Percentiles rank a stretch among this genome's conserved stretches.
phyloP scores from a whole-genome alignment of 2,797 vertebrate genomes.

The Danio aesculapii region DNA sequence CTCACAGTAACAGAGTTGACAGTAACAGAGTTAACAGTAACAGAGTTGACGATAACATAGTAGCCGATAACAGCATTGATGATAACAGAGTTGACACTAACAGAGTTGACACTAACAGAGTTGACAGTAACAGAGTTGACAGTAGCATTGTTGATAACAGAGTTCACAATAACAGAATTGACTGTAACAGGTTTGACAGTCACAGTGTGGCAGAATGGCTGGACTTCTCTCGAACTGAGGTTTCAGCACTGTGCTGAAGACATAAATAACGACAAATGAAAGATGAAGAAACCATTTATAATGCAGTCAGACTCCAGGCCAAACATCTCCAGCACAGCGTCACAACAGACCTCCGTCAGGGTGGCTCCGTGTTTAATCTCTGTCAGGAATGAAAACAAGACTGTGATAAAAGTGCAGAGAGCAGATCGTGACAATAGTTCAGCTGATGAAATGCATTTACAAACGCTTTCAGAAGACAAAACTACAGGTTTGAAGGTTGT shows the following conservation, averaged over 20 bases:
- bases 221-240: conserved; percentile 1
- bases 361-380: background rate
- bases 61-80: too few relatives aligned
- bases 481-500: background rate
- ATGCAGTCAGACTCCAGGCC: background rate
- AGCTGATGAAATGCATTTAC: too few relatives aligned
- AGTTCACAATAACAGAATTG: too few relatives aligned
- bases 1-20: too few relatives aligned
- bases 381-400: background rate
- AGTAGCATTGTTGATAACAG: too few relatives aligned
- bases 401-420: background rate
- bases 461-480: background rate
- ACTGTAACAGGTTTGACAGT: too few relatives aligned
- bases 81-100: too few relatives aligned
- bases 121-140: too few relatives aligned
- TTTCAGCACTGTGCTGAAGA: background rate
- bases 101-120: too few relatives aligned
- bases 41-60: too few relatives aligned
- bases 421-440: too few relatives aligned
- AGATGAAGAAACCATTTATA: background rate
- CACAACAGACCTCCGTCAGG: background rate
- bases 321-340: background rate
- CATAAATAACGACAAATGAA: background rate
- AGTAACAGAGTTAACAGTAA: too few relatives aligned
- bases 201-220: background rate